Conservation (phyloP, 2,888 invertebrate genomes). For the Coelopa pilipes region DNA sequence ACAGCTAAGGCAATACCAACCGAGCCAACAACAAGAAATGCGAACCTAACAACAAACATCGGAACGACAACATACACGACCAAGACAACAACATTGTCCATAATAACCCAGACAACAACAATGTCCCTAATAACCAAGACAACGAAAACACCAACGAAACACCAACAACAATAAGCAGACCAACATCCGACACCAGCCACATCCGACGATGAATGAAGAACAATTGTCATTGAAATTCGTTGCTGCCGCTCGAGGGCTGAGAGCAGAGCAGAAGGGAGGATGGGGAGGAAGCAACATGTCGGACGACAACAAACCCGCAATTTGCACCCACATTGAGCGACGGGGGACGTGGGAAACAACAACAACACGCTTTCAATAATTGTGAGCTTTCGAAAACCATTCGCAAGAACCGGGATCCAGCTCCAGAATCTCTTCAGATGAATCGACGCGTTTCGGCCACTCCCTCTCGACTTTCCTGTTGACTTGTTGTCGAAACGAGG, state of each 20-base stretch:
- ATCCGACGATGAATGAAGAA: background rate
- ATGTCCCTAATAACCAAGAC: background rate
- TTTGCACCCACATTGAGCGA: slow-evolving; percentile 12
- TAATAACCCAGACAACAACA: background rate
- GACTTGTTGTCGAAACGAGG: no score
- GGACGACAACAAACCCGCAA: slow-evolving; percentile 5
- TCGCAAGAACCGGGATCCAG: no score
- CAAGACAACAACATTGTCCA: no score
- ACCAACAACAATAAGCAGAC: background rate
- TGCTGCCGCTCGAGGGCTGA: background rate
- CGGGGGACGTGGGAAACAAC: background rate
- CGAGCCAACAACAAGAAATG: background rate
- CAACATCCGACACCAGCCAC: background rate
- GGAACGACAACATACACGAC: no score
- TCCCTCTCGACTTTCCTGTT: no score
- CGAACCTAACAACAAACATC: no score
- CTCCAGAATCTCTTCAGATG: no score
- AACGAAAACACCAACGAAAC: background rate
- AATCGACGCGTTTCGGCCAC: no score
- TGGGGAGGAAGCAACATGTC: background rate
- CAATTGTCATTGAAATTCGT: background rate
- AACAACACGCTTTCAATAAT: no score
- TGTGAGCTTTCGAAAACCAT: no score
- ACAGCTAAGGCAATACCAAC: background rate
- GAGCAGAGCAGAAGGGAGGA: background rate